Evolutionary conservation across 2,888 invertebrate species (phyloP).

Genomic region (Frankliniella fusca): DNA sequence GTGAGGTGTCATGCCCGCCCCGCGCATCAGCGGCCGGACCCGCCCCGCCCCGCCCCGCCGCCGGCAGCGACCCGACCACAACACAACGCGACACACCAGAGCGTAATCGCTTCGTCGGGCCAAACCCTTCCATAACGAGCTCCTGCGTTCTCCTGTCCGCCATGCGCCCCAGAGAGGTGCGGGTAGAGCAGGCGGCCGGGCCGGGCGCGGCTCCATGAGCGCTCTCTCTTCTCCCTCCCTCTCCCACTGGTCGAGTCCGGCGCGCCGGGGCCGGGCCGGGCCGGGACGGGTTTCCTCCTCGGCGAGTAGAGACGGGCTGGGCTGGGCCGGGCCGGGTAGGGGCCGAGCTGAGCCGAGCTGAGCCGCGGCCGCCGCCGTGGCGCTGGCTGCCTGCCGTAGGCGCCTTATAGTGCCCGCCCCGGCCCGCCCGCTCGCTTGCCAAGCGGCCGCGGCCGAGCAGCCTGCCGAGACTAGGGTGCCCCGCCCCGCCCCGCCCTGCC

Average conservation of each 20-base stretch:
- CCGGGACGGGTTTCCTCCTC: constrained; percentile 4
- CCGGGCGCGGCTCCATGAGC: neutral
- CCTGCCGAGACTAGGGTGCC: neutral
- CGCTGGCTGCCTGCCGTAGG: too few species aligned
- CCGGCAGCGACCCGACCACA: neutral
- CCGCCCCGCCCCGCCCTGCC: neutral
- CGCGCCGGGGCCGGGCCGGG: neutral
- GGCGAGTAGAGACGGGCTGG: neutral
- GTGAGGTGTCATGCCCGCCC: too few species aligned
- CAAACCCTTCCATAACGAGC: too few species aligned
- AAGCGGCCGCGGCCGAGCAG: neutral
- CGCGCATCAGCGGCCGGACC: neutral
- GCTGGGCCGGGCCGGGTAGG: neutral
- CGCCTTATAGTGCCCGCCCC: too few species aligned
- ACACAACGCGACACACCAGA: too few species aligned
- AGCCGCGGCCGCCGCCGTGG: too few species aligned
- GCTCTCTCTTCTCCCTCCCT: neutral
- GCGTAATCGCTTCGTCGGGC: too few species aligned
- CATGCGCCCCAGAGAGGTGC: neutral
- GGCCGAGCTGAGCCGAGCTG: too few species aligned
- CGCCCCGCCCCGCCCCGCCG: neutral
- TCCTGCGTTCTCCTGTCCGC: neutral
- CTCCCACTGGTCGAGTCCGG: neutral
- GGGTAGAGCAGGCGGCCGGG: too few species aligned
- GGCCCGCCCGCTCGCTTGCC: neutral